These are phyloP conservation scores for Bruchidius siliquastri DNA, from an alignment of 2,888 invertebrate genomes.

Conservation along the genomic window DNA sequence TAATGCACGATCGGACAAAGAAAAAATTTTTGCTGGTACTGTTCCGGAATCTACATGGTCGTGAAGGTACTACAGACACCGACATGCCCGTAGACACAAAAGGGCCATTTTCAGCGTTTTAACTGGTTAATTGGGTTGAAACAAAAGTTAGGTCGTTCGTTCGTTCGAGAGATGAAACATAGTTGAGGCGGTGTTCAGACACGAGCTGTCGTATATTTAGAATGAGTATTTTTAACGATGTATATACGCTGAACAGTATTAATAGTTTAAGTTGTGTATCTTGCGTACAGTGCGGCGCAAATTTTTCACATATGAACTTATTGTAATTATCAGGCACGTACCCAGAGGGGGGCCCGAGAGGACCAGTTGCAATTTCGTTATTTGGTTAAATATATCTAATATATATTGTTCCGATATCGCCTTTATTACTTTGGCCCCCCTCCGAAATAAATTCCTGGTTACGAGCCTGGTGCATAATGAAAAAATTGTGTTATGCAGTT, in stretches of 20 bases:
- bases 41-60: not conserved
- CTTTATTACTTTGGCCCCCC: too few relatives aligned
- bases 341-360: too few relatives aligned
- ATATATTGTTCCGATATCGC: too few relatives aligned
- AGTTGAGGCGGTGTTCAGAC: slow-evolving; percentile 17
- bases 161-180: slow-evolving; percentile 10
- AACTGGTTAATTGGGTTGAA: slow-evolving; percentile 3
- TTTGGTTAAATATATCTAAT: too few relatives aligned
- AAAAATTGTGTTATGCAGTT: too few relatives aligned
- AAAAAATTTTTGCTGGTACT: not conserved
- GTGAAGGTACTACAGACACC: not conserved
- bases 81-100: not conserved
- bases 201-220: slow-evolving; percentile 33
- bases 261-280: slow-evolving; percentile 28
- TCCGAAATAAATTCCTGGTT: too few relatives aligned
- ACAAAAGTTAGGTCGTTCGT: slow-evolving; percentile 3
- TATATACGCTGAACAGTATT: slow-evolving; percentile 30
- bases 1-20: not conserved
- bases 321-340: too few relatives aligned
- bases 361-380: too few relatives aligned
- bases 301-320: not conserved
- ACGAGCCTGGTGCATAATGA: too few relatives aligned
- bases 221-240: slow-evolving; percentile 38
- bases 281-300: not conserved
- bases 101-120: slow-evolving; percentile 1